These are phyloP conservation scores for Ariopsis seemanni DNA, from an alignment of 2,113 vertebrate species.

Conservation along the genomic window DNA sequence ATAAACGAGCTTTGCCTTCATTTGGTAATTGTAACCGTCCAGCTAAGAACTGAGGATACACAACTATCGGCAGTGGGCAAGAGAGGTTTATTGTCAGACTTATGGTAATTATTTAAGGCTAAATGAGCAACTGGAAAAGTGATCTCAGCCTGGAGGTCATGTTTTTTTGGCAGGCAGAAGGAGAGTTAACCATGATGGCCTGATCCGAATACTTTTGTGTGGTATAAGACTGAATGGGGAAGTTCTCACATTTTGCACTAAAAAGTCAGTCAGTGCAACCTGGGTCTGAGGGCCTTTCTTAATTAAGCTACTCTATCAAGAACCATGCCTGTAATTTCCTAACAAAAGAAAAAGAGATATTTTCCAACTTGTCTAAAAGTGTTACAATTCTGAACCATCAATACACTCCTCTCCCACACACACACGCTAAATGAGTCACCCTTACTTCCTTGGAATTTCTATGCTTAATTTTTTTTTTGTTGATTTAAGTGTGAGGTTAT, in stretches of 20 bases:
- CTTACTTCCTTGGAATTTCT: conserved; percentile 24
- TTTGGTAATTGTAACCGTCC: conserved; percentile 26
- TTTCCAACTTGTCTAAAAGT: conserved; percentile 56
- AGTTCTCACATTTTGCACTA: conserved; percentile 45
- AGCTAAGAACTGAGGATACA: background rate
- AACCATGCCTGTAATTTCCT: conserved; percentile 66
- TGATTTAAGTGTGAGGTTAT: conserved; percentile 22
- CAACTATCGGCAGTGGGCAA: background rate
- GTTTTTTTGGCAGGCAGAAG: background rate
- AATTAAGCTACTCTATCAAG: conserved; percentile 55
- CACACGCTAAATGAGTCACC: conserved; percentile 58
- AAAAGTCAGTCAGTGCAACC: conserved; percentile 15
- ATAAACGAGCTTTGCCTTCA: conserved; percentile 23
- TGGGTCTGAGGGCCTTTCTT: conserved; percentile 12
- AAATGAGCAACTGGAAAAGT: conserved; percentile 34
- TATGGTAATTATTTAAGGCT: conserved; percentile 38
- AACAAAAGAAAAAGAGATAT: conserved; percentile 54
- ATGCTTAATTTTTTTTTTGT: conserved; percentile 4
- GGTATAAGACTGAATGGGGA: conserved; percentile 57
- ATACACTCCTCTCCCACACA: conserved; percentile 37
- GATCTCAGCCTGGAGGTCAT: conserved; percentile 23
- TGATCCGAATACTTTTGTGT: conserved; percentile 47
- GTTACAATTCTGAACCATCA: conserved; percentile 52
- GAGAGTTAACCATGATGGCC: conserved; percentile 50
- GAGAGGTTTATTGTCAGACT: conserved; percentile 9